Evolutionary conservation across 2,888 invertebrate species (phyloP), one percentile per base, ranked within the genome.

Genomic region (Herminia tarsipennalis): DNA sequence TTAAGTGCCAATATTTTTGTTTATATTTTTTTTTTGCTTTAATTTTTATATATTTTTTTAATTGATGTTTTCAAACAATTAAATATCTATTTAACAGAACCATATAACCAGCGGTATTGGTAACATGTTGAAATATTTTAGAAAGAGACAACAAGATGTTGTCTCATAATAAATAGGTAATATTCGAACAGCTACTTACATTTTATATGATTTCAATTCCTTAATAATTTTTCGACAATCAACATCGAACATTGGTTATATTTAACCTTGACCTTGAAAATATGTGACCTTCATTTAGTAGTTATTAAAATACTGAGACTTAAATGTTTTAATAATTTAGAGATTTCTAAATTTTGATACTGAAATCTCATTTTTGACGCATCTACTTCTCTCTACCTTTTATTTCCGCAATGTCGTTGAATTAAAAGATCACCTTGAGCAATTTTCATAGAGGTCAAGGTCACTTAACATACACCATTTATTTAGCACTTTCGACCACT

Each of bases 401-500:
- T n/a, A n/a, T n/a, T n/a, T n/a, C n/a, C n/a, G n/a, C n/a, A n/a
- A n/a, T n/a, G n/a, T n/a, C n/a, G n/a, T n/a, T n/a, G n/a, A n/a
- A n/a, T n/a, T n/a, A n/a, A n/a, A 25, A 24, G 17, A 17, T 25
- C 17, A 18, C 20, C 9, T 4, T 21, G 9, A 20, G 9, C n/a
- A n/a, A n/a, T 8, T n/a, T 38, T 21, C 24, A 13, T 13, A 16
- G 30, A 53, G 49, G 30, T 42, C 56, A 61, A 49, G 49, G 49
- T 46, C 62, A 48, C 13, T n/a, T 16, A 18, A 39, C 38, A 6
- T 29, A 32, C 25, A 2, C 8, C 29, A 1, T 4, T 9, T 24
- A 10, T 28, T 37, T 28, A 8, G n/a, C n/a, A n/a, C n/a, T n/a
- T n/a, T n/a, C n/a, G n/a, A n/a, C n/a, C n/a, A 9, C 28, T 24